Evolutionary conservation across 2,113 vertebrate genomes (phyloP), one percentile per base, ranked within the genome.

Genomic region (Pachyramphus minor): DNA sequence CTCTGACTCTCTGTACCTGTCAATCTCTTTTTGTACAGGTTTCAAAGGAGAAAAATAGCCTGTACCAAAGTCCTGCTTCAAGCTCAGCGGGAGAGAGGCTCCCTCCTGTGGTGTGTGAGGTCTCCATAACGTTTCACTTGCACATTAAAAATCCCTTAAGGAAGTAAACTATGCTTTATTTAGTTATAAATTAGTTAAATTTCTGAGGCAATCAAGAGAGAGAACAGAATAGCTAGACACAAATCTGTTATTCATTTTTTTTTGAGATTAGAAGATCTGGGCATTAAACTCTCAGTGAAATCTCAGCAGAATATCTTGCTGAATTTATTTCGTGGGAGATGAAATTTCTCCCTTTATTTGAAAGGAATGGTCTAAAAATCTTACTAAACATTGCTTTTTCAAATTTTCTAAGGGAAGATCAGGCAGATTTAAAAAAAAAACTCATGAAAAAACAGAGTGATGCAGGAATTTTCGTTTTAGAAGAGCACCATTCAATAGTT

Each of bases 41-140:
- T 91, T 90, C 30, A 59, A 74, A 75, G 45, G 31, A 78, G 11
- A 64, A 62, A 81, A 72, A 45, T 12, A 63, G 69, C 22, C 9
- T 62, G 0, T 31, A 58, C 21, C 66, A 1, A 68, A 63, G 4
- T 44, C 55, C 14, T 74, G 6, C 27, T 96, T 13, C 50, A 80
- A 81, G 67, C 90, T 94, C 68, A 71, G 93, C 4, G 37, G 90
- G 79, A 86, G 63, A 86, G 52, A 96, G 85, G 96, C 95, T 97
- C 95, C 96, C 95, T 90, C 96, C 88, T 94, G 95, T 97, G 96
- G 96, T 80, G 73, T 59, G 8, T 41, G 31, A 88, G 14, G 11
- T 77, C 52, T 87, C 53, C 19, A 6, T 41, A 82, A 60, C 8
- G 69, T 76, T 84, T 83, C 49, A 53, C 16, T 78, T 18, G 5